Evolutionary conservation across 2,888 invertebrate genomes (phyloP).

Genomic region (Drosophila aldrichi): DNA sequence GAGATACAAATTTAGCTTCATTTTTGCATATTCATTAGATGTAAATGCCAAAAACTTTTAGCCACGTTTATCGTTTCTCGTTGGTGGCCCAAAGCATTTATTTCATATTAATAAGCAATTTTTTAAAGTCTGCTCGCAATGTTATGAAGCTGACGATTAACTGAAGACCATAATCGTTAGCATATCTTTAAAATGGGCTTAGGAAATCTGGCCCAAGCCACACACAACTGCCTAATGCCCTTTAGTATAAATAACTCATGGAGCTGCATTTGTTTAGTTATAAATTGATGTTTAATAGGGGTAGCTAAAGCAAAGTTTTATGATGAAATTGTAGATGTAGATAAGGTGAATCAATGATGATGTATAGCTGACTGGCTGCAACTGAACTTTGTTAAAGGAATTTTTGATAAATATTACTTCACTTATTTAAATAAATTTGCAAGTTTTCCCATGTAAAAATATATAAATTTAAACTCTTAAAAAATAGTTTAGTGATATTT

Average conservation of each 20-base stretch:
- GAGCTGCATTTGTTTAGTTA: neutral
- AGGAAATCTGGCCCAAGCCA: constrained; percentile 28
- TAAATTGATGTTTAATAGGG: constrained; percentile 1
- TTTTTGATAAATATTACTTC: too few species aligned
- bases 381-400: too few species aligned
- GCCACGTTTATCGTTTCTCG: constrained; percentile 73
- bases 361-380: neutral
- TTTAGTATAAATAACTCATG: neutral
- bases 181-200: constrained; percentile 50
- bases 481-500: too few species aligned
- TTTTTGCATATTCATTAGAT: constrained; percentile 75
- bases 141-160: constrained; percentile 62
- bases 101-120: constrained; percentile 78
- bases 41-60: constrained; percentile 72
- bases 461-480: too few species aligned
- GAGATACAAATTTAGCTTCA: neutral
- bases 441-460: too few species aligned
- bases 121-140: constrained; percentile 68
- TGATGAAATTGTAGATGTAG: neutral
- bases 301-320: neutral
- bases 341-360: neutral
- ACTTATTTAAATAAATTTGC: too few species aligned
- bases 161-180: constrained; percentile 58
- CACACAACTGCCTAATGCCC: constrained; percentile 39
- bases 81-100: constrained; percentile 75